Percentiles rank a stretch among this genome's conserved stretches.
Evolutionary conservation across 1,140 invertebrate genomes (phyloP).

Genomic region (Caenorhabditis elegans): DNA sequence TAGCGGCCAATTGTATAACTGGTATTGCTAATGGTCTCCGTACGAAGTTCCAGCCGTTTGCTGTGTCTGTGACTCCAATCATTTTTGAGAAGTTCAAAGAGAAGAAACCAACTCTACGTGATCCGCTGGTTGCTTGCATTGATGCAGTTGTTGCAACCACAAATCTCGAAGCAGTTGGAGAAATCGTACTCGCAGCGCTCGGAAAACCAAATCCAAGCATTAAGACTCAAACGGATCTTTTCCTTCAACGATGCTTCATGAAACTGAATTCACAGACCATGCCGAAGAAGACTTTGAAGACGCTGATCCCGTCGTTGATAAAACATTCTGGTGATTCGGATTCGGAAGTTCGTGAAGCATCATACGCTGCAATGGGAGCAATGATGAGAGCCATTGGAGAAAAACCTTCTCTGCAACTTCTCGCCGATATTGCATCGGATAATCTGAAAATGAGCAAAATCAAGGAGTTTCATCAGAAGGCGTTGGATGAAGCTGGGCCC

Average conservation of each 20-base stretch:
- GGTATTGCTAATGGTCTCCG: conserved; percentile 82
- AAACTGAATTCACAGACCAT: conserved; percentile 78
- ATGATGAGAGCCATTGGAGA: conserved; percentile 90
- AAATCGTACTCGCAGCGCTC: conserved; percentile 80
- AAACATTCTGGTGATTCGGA: conserved; percentile 69
- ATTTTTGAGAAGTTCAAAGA: conserved; percentile 92
- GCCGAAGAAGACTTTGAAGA: conserved; percentile 89
- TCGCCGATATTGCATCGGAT: conserved; percentile 80
- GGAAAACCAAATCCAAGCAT: conserved; percentile 91
- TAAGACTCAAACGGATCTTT: conserved; percentile 86
- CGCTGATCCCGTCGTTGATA: conserved; percentile 77
- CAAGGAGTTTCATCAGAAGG: conserved; percentile 78
- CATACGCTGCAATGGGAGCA: conserved; percentile 82
- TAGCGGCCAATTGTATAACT: conserved; percentile 82
- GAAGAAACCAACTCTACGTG: conserved; percentile 81
- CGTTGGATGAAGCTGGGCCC: conserved; percentile 43
- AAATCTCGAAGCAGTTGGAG: conserved; percentile 81
- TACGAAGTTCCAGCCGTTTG: conserved; percentile 79
- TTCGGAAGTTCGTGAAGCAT: conserved; percentile 68
- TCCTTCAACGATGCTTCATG: conserved; percentile 80
- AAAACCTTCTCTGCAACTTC: conserved; percentile 81
- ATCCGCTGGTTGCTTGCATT: conserved; percentile 75
- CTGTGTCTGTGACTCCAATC: not conserved
- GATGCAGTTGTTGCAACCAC: conserved; percentile 77
- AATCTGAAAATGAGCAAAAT: conserved; percentile 89